A percentile compares a stretch with the other conserved stretches of the same genome.
Conservation (phyloP, 2,797 vertebrate species). For the Myotis myotis region DNA sequence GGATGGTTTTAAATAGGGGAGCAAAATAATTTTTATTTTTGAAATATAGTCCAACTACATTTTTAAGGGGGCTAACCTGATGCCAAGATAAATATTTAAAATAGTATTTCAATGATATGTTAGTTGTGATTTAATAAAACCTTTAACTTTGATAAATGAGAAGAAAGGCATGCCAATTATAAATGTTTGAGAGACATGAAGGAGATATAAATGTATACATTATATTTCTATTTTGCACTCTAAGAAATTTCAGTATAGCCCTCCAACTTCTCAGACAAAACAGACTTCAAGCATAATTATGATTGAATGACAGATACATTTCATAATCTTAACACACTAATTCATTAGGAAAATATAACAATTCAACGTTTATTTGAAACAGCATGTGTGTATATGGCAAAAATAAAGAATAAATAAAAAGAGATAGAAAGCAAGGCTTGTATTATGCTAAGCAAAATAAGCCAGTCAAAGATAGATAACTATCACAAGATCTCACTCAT, state of each 20-base stretch:
- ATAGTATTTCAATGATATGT: not conserved
- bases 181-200: not conserved
- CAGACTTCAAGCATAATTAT: not conserved
- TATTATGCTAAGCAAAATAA: too few species aligned
- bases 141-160: not conserved
- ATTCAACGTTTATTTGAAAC: constrained; percentile 21
- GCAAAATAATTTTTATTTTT: not conserved
- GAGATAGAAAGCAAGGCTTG: not conserved
- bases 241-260: not conserved
- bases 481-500: too few species aligned
- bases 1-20: not conserved
- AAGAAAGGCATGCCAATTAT: not conserved
- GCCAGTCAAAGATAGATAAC: too few species aligned
- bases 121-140: not conserved
- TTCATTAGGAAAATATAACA: not conserved
- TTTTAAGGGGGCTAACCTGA: not conserved
- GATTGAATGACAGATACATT: not conserved
- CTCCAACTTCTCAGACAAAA: not conserved
- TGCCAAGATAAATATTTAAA: not conserved
- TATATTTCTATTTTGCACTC: not conserved
- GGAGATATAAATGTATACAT: not conserved
- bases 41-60: not conserved
- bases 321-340: not conserved
- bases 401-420: not conserved
- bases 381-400: not conserved